Evolutionary conservation across 2,113 vertebrate species (phyloP).

Genomic region (Epinephelus fuscoguttatus): DNA sequence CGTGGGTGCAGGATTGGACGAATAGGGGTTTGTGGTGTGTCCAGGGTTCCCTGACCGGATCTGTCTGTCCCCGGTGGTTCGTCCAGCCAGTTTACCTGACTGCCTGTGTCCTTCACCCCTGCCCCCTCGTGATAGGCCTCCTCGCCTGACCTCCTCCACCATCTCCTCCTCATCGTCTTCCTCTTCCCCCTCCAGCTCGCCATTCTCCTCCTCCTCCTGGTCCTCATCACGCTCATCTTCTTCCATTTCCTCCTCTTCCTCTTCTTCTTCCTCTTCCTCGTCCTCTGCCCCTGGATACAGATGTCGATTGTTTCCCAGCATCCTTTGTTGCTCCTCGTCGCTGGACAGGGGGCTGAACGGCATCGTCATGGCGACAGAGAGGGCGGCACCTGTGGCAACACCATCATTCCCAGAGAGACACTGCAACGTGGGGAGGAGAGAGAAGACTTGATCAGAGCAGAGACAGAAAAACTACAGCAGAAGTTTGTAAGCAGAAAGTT

Average conservation of each 20-base stretch:
- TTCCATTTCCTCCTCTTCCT: conserved; percentile 90
- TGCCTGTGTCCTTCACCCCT: conserved; percentile 80
- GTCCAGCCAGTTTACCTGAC: conserved; percentile 69
- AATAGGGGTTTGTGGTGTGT: conserved; percentile 82
- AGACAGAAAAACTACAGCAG: conserved; percentile 11
- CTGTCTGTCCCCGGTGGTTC: conserved; percentile 74
- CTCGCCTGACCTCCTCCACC: conserved; percentile 74
- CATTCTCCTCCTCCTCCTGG: conserved; percentile 82
- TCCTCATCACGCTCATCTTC: conserved; percentile 78
- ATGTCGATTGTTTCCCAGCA: conserved; percentile 87
- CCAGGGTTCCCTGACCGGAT: conserved; percentile 75
- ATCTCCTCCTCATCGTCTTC: conserved; percentile 77
- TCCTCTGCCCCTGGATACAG: conserved; percentile 87
- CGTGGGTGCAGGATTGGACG: conserved; percentile 80
- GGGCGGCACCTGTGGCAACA: conserved; percentile 83
- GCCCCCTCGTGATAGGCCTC: conserved; percentile 68
- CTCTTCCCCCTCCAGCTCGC: conserved; percentile 81
- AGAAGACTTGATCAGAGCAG: conserved; percentile 7
- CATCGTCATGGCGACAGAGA: conserved; percentile 91
- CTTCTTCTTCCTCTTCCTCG: conserved; percentile 91
- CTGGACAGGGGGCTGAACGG: conserved; percentile 93
- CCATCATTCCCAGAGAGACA: conserved; percentile 83
- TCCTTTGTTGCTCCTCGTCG: conserved; percentile 93
- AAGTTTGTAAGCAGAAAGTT: conserved; percentile 9
- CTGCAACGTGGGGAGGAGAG: conserved; percentile 57